These are phyloP conservation scores for Diaperis boleti DNA, from an alignment of 2,888 invertebrate species.

Conservation along the genomic window DNA sequence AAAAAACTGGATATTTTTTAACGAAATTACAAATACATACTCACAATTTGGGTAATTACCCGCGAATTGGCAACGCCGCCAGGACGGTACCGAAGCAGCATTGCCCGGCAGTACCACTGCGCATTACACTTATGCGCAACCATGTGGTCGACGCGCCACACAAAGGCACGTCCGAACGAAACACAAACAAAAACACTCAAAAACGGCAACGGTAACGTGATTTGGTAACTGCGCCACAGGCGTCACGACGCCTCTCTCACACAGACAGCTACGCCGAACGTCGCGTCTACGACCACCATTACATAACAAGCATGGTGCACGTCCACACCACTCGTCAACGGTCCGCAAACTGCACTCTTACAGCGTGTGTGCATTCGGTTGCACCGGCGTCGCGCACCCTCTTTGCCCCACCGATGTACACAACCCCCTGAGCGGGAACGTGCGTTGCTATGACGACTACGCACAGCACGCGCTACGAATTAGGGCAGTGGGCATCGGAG, in stretches of 20 bases:
- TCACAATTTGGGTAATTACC: no score
- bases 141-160: slow-evolving; percentile 63
- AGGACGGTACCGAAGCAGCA: slow-evolving; percentile 33
- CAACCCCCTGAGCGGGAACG: slow-evolving; percentile 42
- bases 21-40: no score
- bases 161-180: slow-evolving; percentile 52
- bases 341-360: slow-evolving; percentile 54
- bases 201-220: background rate
- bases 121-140: slow-evolving; percentile 63
- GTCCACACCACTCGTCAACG: slow-evolving; percentile 57
- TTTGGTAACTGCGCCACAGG: background rate
- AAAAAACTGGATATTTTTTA: no score
- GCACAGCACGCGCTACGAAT: slow-evolving; percentile 37
- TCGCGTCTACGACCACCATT: slow-evolving; percentile 50
- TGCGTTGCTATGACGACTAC: slow-evolving; percentile 38
- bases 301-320: slow-evolving; percentile 52
- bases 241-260: slow-evolving; percentile 9
- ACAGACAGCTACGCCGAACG: background rate
- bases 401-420: slow-evolving; percentile 44
- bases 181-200: slow-evolving; percentile 45
- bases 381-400: slow-evolving; percentile 51
- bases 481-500: slow-evolving; percentile 37
- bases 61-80: no score
- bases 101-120: slow-evolving; percentile 48
- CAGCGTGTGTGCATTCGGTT: slow-evolving; percentile 52